Evolutionary conservation across 2,888 invertebrate genomes (phyloP).

Genomic region (Tenthredo livida): DNA sequence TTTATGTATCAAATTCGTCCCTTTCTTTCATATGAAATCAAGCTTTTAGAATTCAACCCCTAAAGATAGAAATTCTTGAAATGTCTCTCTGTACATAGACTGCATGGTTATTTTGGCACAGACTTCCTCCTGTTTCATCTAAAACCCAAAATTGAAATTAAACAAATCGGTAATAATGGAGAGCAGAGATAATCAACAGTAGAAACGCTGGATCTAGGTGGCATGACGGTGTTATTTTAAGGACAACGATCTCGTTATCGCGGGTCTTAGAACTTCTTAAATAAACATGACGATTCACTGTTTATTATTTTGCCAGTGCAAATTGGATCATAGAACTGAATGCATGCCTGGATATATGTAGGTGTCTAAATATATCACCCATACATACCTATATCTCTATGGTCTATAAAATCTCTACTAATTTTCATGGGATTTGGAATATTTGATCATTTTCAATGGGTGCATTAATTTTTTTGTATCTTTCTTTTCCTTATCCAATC

Average conservation of each 20-base stretch:
- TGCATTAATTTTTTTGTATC: no score
- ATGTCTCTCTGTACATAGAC: neutral
- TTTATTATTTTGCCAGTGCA: conserved; percentile 13
- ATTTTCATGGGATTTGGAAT: no score
- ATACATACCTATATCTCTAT: neutral
- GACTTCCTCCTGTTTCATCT: neutral
- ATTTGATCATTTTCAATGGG: no score
- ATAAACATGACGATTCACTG: conserved; percentile 10
- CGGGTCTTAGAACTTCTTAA: neutral
- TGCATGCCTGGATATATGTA: neutral
- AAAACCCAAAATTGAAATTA: neutral
- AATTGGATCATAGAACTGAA: neutral
- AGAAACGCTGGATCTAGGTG: neutral
- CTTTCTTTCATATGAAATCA: neutral
- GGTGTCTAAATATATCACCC: neutral
- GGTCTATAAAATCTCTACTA: neutral
- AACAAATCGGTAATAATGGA: neutral
- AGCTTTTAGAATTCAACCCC: neutral
- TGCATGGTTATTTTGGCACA: neutral
- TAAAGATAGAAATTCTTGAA: neutral
- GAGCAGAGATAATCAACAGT: neutral
- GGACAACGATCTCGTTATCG: neutral
- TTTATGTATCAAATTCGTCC: neutral
- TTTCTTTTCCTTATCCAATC: no score
- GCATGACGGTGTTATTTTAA: neutral